phyloP scores from a whole-genome alignment of 2,888 invertebrate genomes.

The Pachycephus smyrnensis region DNA sequence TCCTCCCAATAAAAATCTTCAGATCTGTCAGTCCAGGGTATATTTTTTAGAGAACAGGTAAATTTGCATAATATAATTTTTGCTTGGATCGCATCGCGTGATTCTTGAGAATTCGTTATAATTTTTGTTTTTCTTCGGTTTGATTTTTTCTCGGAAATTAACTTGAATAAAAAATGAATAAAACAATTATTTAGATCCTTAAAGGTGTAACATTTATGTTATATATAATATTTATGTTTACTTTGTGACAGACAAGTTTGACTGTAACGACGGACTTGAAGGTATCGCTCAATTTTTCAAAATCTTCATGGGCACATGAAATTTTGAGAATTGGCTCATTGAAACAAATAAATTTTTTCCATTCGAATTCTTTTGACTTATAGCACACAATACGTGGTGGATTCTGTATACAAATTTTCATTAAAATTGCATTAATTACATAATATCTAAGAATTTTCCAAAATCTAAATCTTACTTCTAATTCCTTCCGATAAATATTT shows the following conservation, averaged over 20 bases:
- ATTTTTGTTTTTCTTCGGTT: no score
- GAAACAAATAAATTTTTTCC: conserved; percentile 71
- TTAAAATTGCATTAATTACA: no score
- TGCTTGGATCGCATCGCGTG: not conserved
- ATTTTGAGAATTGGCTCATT: conserved; percentile 69
- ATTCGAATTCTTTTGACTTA: conserved; percentile 69
- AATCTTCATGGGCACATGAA: conserved; percentile 68
- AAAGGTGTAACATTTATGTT: no score
- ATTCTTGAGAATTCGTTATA: no score
- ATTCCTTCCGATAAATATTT: conserved; percentile 7
- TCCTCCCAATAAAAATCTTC: conserved; percentile 30
- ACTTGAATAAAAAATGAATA: no score
- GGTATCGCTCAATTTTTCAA: conserved; percentile 70
- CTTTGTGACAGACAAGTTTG: conserved; percentile 70
- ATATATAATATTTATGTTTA: conserved; percentile 48
- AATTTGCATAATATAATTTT: conserved; percentile 19
- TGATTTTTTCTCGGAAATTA: no score
- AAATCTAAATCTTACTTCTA: conserved; percentile 6
- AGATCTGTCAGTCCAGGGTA: conserved; percentile 30
- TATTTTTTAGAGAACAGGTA: conserved; percentile 27
- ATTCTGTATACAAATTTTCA: conserved; percentile 26
- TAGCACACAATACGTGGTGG: conserved; percentile 66
- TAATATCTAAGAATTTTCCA: no score
- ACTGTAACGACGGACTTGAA: conserved; percentile 69
- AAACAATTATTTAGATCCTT: no score